These are phyloP conservation scores for Sebastes schlegelii DNA, from an alignment of 2,113 vertebrate species.

Conservation along the genomic window DNA sequence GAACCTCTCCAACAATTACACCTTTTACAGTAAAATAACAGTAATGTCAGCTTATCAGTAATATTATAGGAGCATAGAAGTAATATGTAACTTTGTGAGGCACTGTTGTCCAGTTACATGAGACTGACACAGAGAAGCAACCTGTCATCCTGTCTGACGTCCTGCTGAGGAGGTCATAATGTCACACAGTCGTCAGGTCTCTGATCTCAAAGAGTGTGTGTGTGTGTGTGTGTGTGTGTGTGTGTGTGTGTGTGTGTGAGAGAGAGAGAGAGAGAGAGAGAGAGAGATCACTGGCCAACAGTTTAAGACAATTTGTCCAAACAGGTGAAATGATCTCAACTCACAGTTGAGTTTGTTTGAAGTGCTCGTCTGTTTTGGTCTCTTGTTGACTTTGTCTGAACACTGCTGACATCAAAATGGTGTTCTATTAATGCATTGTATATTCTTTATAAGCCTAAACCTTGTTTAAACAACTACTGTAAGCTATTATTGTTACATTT, in stretches of 20 bases:
- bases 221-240: slow-evolving; percentile 9
- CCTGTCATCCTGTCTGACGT: slow-evolving; percentile 8
- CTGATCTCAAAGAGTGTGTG: slow-evolving; percentile 13
- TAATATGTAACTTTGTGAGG: not conserved
- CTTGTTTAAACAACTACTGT: too few species aligned
- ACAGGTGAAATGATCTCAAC: slow-evolving; percentile 42
- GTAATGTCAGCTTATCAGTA: not conserved
- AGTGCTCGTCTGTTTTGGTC: slow-evolving; percentile 11
- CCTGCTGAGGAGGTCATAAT: slow-evolving; percentile 50
- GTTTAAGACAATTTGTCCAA: slow-evolving; percentile 49
- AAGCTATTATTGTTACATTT: too few species aligned
- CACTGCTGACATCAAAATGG: not conserved
- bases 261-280: not conserved
- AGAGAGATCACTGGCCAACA: slow-evolving; percentile 30
- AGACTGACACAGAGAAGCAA: not conserved
- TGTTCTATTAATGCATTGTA: not conserved
- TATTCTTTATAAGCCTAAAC: not conserved
- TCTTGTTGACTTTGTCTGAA: too few species aligned
- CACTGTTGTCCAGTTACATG: not conserved
- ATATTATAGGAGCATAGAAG: not conserved
- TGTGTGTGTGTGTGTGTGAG: not conserved
- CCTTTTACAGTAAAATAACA: not conserved
- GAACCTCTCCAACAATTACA: not conserved
- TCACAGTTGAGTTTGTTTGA: slow-evolving; percentile 16
- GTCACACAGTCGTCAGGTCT: slow-evolving; percentile 31